Evolutionary conservation across 2,797 vertebrate genomes (phyloP).

Genomic region (Euthynnus affinis): DNA sequence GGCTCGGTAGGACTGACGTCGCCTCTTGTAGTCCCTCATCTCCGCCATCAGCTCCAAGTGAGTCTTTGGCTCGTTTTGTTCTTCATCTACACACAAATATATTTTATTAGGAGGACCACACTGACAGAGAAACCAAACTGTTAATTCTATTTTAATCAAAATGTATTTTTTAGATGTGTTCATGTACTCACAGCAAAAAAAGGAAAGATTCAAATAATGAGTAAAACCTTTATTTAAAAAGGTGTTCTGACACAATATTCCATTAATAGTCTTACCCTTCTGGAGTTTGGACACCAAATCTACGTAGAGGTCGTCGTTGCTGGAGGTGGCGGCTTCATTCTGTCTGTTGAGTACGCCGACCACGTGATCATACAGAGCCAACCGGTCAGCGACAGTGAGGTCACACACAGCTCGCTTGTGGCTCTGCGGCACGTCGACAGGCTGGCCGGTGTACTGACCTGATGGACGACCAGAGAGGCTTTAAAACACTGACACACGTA

Average conservation of each 20-base stretch:
- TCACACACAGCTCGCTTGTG: slow-evolving; percentile 93
- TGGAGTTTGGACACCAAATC: slow-evolving; percentile 96
- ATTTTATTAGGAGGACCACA: neutral
- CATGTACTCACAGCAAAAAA: too few relatives aligned
- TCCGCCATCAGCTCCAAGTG: slow-evolving; percentile 97
- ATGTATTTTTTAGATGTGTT: too few relatives aligned
- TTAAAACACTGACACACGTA: slow-evolving; percentile 62
- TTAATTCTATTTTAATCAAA: neutral
- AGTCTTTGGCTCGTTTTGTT: slow-evolving; percentile 93
- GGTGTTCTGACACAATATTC: neutral
- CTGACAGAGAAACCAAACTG: neutral
- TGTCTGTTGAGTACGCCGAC: slow-evolving; percentile 85
- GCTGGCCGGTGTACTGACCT: slow-evolving; percentile 90
- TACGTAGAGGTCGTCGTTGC: slow-evolving; percentile 95
- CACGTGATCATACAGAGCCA: slow-evolving; percentile 94
- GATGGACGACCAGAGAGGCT: slow-evolving; percentile 63
- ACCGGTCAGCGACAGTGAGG: slow-evolving; percentile 93
- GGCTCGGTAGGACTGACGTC: slow-evolving; percentile 96
- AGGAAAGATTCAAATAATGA: neutral
- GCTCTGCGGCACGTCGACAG: slow-evolving; percentile 92
- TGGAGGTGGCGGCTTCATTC: slow-evolving; percentile 77
- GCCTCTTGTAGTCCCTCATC: slow-evolving; percentile 98
- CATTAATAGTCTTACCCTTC: slow-evolving; percentile 89
- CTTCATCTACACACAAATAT: slow-evolving; percentile 83
- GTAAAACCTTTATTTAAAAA: too few relatives aligned